A percentile compares a stretch with the other conserved stretches of the same genome.
phyloP scores from a whole-genome alignment of 2,797 vertebrate genomes.

The Poecilia picta region DNA sequence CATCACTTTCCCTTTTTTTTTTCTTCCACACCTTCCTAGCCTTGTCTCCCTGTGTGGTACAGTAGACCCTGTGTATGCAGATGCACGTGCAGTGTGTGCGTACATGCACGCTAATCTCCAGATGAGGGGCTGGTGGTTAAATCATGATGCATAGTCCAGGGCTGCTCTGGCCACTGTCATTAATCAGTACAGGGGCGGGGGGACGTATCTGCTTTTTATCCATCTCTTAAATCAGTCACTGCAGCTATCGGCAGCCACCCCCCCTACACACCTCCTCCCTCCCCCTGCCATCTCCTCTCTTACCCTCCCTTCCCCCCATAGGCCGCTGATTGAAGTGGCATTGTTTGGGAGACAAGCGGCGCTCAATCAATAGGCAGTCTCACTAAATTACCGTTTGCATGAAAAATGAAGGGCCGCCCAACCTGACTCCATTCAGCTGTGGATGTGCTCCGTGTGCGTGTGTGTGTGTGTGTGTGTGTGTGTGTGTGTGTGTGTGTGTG shows the following conservation, averaged over 20 bases:
- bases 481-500: constrained; percentile 23
- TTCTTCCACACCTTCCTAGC: constrained; percentile 45
- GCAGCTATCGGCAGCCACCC: constrained; percentile 86
- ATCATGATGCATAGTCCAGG: constrained; percentile 89
- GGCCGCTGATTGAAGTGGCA: constrained; percentile 85
- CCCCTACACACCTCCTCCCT: constrained; percentile 51
- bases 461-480: constrained; percentile 13
- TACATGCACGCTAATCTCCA: constrained; percentile 85
- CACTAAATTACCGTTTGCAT: constrained; percentile 86
- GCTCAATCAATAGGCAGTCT: constrained; percentile 85
- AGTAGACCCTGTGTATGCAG: constrained; percentile 43
- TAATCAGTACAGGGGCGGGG: constrained; percentile 90
- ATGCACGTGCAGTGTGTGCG: constrained; percentile 40
- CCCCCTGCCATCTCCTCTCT: constrained; percentile 52
- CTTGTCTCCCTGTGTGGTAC: constrained; percentile 60
- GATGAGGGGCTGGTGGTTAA: constrained; percentile 89
- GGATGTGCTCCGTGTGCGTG: constrained; percentile 42
- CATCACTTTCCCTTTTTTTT: constrained; percentile 61
- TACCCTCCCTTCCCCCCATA: constrained; percentile 65
- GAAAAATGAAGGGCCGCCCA: constrained; percentile 86
- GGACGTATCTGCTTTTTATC: constrained; percentile 89
- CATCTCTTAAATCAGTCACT: constrained; percentile 92
- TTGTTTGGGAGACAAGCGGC: constrained; percentile 87
- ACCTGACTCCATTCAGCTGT: constrained; percentile 74
- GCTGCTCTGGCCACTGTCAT: constrained; percentile 88